Evolutionary conservation across 1,140 invertebrate species (phyloP).

Genomic region (Calliphora vicina): DNA sequence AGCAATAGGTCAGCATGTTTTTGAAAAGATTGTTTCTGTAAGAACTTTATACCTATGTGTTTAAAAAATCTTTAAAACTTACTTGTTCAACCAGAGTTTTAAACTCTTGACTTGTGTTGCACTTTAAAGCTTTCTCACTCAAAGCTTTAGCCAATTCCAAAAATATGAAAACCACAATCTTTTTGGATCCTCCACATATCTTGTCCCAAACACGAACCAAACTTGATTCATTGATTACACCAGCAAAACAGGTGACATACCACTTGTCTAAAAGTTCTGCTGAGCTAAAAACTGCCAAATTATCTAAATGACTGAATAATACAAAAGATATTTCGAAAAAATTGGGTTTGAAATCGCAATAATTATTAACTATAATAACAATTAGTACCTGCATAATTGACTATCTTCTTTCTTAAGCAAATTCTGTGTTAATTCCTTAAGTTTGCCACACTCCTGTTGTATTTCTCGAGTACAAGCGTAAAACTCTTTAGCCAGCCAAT

Average conservation of each 20-base stretch:
- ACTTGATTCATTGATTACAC: constrained; percentile 77
- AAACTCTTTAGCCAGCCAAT: constrained; percentile 80
- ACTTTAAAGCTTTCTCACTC: constrained; percentile 46
- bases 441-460: constrained; percentile 69
- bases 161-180: constrained; percentile 81
- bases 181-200: constrained; percentile 82
- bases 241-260: constrained; percentile 83
- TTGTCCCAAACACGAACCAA: constrained; percentile 88
- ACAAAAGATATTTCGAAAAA: background rate
- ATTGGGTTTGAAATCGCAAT: too few species aligned
- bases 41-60: too few species aligned
- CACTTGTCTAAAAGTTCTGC: constrained; percentile 74
- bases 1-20: too few species aligned
- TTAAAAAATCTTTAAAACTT: constrained; percentile 9
- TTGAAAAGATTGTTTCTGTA: too few species aligned
- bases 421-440: constrained; percentile 71
- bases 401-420: constrained; percentile 78
- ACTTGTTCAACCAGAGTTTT: constrained; percentile 55
- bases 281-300: constrained; percentile 66
- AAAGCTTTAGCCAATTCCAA: constrained; percentile 77
- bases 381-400: constrained; percentile 70
- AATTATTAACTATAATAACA: too few species aligned
- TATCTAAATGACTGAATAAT: constrained; percentile 66
- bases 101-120: constrained; percentile 45
- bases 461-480: constrained; percentile 73